A percentile compares a stretch with the other conserved stretches of the same genome.
phyloP scores from a whole-genome alignment of 2,888 invertebrate genomes.

The Gymnocheta viridis region DNA sequence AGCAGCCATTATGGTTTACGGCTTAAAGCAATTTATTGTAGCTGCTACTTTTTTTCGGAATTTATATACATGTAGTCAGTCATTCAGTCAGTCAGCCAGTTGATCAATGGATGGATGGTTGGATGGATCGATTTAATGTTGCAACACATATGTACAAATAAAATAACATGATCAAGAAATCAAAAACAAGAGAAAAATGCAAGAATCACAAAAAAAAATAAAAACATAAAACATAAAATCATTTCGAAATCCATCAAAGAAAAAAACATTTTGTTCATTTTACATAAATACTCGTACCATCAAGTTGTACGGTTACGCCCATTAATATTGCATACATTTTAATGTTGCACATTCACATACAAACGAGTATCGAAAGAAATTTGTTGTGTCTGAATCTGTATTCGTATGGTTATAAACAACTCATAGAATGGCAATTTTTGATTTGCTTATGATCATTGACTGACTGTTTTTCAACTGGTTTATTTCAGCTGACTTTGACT shows the following conservation, averaged over 20 bases:
- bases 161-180: conserved; percentile 63
- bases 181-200: conserved; percentile 23
- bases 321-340: conserved; percentile 52
- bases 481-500: conserved; percentile 46
- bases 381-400: conserved; percentile 10
- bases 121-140: conserved; percentile 46
- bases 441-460: conserved; percentile 69
- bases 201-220: conserved; percentile 18
- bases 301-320: conserved; percentile 67
- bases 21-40: conserved; percentile 67
- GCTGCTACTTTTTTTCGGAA: conserved; percentile 69
- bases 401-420: conserved; percentile 44
- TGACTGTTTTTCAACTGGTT: conserved; percentile 51
- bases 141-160: conserved; percentile 30
- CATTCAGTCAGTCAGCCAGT: conserved; percentile 1
- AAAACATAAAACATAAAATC: conserved; percentile 37
- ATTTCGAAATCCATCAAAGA: conserved; percentile 68
- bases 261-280: conserved; percentile 60
- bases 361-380: conserved; percentile 19
- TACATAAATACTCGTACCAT: conserved; percentile 65
- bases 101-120: conserved; percentile 32
- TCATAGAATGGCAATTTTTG: conserved; percentile 69
- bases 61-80: conserved; percentile 40
- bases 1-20: conserved; percentile 67
- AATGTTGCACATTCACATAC: conserved; percentile 14